These are phyloP conservation scores for Grapholita molesta DNA, from an alignment of 1,140 invertebrate species.

Conservation along the genomic window DNA sequence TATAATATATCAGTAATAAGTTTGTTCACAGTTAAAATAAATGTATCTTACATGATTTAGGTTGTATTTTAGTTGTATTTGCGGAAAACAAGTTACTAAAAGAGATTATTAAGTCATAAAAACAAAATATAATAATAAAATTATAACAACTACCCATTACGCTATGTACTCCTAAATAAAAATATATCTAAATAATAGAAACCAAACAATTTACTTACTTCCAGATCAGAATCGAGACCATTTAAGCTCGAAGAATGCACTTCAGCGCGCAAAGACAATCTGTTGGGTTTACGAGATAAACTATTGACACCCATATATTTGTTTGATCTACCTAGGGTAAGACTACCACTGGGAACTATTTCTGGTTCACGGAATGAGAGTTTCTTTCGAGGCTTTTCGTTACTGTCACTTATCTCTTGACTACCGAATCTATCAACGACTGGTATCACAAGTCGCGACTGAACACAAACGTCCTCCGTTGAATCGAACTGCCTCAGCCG, in stretches of 20 bases:
- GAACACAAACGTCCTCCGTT: slow-evolving; percentile 61
- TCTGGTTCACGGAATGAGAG: slow-evolving; percentile 91
- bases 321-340: slow-evolving; percentile 50
- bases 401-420: slow-evolving; percentile 66
- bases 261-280: slow-evolving; percentile 49
- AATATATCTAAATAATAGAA: too few species aligned
- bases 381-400: slow-evolving; percentile 88
- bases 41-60: too few species aligned
- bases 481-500: slow-evolving; percentile 50
- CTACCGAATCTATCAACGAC: slow-evolving; percentile 56
- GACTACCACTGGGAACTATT: slow-evolving; percentile 76
- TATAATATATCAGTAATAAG: too few species aligned
- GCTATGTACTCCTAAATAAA: too few species aligned
- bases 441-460: slow-evolving; percentile 65
- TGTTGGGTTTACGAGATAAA: slow-evolving; percentile 52
- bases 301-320: slow-evolving; percentile 70
- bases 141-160: too few species aligned
- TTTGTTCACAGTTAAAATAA: too few species aligned
- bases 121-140: too few species aligned
- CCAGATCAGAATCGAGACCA: slow-evolving; percentile 59
- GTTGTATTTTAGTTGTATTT: too few species aligned
- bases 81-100: too few species aligned
- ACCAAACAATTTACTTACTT: slow-evolving; percentile 53
- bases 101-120: too few species aligned
- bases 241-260: slow-evolving; percentile 44